Base-by-base conservation (phyloP, 1,140 invertebrate species). In the Eriocheir sinensis region DNA sequence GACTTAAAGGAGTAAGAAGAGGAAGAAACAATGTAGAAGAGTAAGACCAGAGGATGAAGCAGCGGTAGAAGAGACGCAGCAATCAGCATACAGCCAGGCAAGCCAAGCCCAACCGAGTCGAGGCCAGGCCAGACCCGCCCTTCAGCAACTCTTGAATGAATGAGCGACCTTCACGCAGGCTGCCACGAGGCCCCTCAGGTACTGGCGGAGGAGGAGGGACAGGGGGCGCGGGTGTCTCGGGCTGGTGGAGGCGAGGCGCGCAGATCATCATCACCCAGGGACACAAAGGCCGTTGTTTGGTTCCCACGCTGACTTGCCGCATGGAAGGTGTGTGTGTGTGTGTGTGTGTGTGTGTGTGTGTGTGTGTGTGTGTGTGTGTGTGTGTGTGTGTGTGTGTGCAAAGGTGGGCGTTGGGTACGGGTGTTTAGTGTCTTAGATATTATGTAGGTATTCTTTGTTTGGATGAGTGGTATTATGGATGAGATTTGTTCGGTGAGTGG, bases 111-210 rank as follows among this genome's bases (percentile, higher is more conserved):
- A n/a, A n/a, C n/a, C n/a, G n/a, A n/a, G n/a, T n/a, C n/a, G n/a
- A n/a, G n/a, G 60, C 12, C 60, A 72, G 60, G 88, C 88, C 44
- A 89, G 88, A 89, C 88, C 41, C 88, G 88, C 44, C 41, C 88
- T 53, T 53, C 88, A 48, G 21, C 38, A 27, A 41, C 88, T 53
- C 44, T 53, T 40, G 88, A 89, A 89, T 89, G 88, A 89, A 89
- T 89, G 88, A 89, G 53, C 88, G 88, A 89, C 88, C 88, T 89
- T 89, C 88, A 89, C 88, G 44, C 88, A 53, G 88, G 81, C 41
- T 30, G 30, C 53, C 41, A 48, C 53, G 30, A 44, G 44, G 44
- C n/a, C 88, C 85, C 44, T 44, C 44, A 53, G 88, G 81, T 53
- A 44, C 38, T 53, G n/a, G 85, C 38, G 88, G 44, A 89, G 81